Percentiles rank a stretch among this genome's conserved stretches.
Conservation (phyloP, 2,797 vertebrate species). For the Geotrypetes seraphini region DNA sequence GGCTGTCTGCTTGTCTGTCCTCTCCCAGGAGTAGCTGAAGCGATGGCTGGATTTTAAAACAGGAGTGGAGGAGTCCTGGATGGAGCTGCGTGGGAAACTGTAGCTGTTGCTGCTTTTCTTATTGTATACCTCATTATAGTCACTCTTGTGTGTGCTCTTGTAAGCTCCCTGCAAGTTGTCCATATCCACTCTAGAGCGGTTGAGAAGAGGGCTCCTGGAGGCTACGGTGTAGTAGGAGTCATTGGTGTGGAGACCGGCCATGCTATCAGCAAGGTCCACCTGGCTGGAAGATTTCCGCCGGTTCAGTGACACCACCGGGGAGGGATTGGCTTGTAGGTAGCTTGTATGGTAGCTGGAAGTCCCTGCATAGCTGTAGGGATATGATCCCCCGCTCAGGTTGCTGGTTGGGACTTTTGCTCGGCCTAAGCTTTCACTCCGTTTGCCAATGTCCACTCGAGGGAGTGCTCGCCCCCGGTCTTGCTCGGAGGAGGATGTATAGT, state of each 20-base stretch:
- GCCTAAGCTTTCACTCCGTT: slow-evolving; percentile 68
- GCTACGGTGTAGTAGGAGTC: slow-evolving; percentile 36
- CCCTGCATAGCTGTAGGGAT: slow-evolving; percentile 42
- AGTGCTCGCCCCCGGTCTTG: slow-evolving; percentile 59
- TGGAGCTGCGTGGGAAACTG: slow-evolving; percentile 49
- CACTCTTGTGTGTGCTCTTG: slow-evolving; percentile 50
- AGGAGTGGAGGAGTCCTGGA: slow-evolving; percentile 56
- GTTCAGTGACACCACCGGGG: slow-evolving; percentile 41
- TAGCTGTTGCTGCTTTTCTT: slow-evolving; percentile 29
- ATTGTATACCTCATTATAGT: slow-evolving; percentile 56
- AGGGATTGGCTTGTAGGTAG: slow-evolving; percentile 56
- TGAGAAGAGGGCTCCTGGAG: slow-evolving; percentile 14
- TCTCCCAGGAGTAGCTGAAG: slow-evolving; percentile 52
- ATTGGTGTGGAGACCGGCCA: slow-evolving; percentile 69
- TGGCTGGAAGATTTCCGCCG: slow-evolving; percentile 84
- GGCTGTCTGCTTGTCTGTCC: slow-evolving; percentile 31
- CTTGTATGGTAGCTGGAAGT: slow-evolving; percentile 46
- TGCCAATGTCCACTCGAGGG: slow-evolving; percentile 64
- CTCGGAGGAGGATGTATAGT: slow-evolving; percentile 62
- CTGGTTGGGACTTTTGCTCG: slow-evolving; percentile 45
- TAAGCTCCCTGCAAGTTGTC: slow-evolving; percentile 66
- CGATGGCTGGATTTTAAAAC: slow-evolving; percentile 31
- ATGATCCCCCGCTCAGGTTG: slow-evolving; percentile 60
- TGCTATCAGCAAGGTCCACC: slow-evolving; percentile 77
- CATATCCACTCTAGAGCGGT: slow-evolving; percentile 47